Evolutionary conservation across 2,888 invertebrate species (phyloP).

Genomic region (Aphodius sticticus): DNA sequence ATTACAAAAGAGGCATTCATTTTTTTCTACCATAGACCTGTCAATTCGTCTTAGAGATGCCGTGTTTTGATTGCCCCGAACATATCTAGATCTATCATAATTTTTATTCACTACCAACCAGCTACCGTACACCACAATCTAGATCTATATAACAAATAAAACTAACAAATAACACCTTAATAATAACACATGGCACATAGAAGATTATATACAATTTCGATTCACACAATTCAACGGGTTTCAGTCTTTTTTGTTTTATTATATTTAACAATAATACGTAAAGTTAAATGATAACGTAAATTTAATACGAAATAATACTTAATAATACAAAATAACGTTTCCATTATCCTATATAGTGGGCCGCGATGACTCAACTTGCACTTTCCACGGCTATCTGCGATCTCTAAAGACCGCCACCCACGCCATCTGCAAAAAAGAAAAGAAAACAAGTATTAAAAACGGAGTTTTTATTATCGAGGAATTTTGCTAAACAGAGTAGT

Average conservation of each 20-base stretch:
- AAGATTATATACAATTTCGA: not conserved
- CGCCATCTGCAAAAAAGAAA: not conserved
- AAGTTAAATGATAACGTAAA: too few relatives aligned
- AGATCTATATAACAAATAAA: not conserved
- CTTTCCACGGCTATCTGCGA: not conserved
- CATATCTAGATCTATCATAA: not conserved
- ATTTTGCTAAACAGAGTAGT: not conserved
- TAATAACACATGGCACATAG: not conserved
- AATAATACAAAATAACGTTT: too few relatives aligned
- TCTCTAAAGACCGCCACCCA: not conserved
- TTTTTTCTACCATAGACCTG: slow-evolving; percentile 7
- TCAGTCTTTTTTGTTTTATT: not conserved
- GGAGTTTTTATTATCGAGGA: not conserved
- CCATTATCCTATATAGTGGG: not conserved
- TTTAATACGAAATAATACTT: too few relatives aligned
- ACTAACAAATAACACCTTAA: not conserved
- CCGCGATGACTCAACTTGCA: not conserved
- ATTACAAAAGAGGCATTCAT: slow-evolving; percentile 45
- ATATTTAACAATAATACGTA: not conserved
- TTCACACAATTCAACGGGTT: not conserved
- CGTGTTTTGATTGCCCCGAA: slow-evolving; percentile 16
- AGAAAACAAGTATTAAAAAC: not conserved
- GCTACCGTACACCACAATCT: too few relatives aligned
- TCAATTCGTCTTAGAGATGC: not conserved
- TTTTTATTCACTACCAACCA: not conserved